Base-by-base conservation (phyloP, 2,888 invertebrate species). In the Drosophila tanythrix region DNA sequence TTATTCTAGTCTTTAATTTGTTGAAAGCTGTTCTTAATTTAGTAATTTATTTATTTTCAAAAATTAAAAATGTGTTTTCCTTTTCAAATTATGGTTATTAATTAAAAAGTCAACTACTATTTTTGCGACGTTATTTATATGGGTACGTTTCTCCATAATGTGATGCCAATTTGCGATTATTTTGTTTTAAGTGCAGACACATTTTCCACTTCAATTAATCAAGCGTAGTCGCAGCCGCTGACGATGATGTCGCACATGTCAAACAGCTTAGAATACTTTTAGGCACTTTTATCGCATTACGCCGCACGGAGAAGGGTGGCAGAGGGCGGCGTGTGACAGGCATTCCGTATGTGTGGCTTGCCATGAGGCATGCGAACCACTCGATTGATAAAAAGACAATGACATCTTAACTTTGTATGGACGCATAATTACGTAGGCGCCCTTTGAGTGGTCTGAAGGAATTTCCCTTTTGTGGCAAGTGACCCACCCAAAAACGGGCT, bases 231-330 rank as follows among this genome's bases (percentile, higher is more conserved):
- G 21, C 27, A 62, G 64, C n/a, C 46, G 36, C 53, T 46, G 66
- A 73, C 77, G 81, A 70, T 72, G 78, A 81, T 75, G 83, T 67
- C 75, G 67, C 73, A 70, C 67, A 76, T 79, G 83, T 79, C 83
- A 83, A 81, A 81, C 60, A 70, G 83, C 67, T 82, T 77, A 67
- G 68, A 66, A 70, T 77, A 82, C 80, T 77, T 82, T 82, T 70
- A 70, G 82, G 82, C 80, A 74, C 82, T 70, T 82, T 74, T 78
- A 82, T 82, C 77, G 82, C 71, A 84, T 84, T 84, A 84, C 70
- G 70, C 64, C 61, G 51, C 2, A 2, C 10, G 18, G 25, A n/a
- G 11, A 31, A n/a, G 8, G 25, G 36, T 33, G 33, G 8, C 50
- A 29, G 55, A 29, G 40, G 40, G 10, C 1, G 40, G n/a, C 15